Percentiles rank a stretch among this genome's conserved stretches.
Conservation (phyloP, 2,113 vertebrate genomes). For the Apeltes quadracus region DNA sequence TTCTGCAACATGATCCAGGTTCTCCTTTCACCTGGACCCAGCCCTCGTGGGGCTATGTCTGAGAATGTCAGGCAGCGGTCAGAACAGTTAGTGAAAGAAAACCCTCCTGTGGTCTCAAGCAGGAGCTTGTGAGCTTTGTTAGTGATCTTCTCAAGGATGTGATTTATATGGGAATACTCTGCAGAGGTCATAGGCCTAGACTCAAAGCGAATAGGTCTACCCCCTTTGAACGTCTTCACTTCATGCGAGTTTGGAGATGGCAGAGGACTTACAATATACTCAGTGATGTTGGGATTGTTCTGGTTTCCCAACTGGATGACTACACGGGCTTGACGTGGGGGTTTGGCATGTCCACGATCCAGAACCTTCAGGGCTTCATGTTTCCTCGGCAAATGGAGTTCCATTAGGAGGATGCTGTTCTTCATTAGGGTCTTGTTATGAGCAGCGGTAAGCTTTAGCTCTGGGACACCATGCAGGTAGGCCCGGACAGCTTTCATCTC, state of each 20-base stretch:
- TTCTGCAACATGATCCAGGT: constrained; percentile 89
- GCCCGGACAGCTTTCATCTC: constrained; percentile 82
- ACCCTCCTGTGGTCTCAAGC: constrained; percentile 79
- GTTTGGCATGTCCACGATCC: constrained; percentile 74
- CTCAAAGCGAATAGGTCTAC: constrained; percentile 69
- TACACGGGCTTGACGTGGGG: constrained; percentile 83
- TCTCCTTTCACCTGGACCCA: constrained; percentile 84
- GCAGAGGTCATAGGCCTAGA: constrained; percentile 77
- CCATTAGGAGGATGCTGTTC: constrained; percentile 89
- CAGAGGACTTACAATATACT: constrained; percentile 86
- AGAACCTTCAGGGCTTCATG: constrained; percentile 81
- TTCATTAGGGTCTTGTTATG: constrained; percentile 69
- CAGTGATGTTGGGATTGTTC: constrained; percentile 83
- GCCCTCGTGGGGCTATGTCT: constrained; percentile 85
- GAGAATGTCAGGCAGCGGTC: constrained; percentile 85
- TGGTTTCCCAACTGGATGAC: constrained; percentile 87
- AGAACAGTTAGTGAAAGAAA: constrained; percentile 80
- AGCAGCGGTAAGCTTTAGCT: constrained; percentile 78
- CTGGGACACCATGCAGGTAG: constrained; percentile 80
- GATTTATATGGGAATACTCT: constrained; percentile 79
- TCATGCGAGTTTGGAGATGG: constrained; percentile 78
- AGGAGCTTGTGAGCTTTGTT: constrained; percentile 80
- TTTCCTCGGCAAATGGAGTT: constrained; percentile 87
- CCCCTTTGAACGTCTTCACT: constrained; percentile 45
- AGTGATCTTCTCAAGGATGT: constrained; percentile 55